Evolutionary conservation across 2,888 invertebrate species (phyloP).

Genomic region (Drosophila neonasuta): DNA sequence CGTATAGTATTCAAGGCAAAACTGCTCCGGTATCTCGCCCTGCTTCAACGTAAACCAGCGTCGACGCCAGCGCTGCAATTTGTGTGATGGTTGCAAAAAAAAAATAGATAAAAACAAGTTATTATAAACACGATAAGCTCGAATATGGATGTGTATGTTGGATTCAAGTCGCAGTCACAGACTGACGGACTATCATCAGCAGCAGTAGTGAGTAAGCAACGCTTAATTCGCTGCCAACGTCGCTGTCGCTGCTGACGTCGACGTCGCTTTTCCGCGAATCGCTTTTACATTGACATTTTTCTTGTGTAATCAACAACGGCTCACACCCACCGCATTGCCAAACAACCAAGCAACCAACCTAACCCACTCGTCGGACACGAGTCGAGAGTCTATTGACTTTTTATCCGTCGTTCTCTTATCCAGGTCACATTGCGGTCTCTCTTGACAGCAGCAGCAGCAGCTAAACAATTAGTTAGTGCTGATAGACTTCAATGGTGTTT

Average conservation of each 20-base stretch:
- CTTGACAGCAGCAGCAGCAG: neutral
- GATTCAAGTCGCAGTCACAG: constrained; percentile 22
- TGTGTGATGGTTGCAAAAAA: too few relatives aligned
- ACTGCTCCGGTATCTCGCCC: constrained; percentile 96
- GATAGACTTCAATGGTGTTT: neutral
- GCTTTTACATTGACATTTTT: constrained; percentile 66
- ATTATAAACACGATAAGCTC: constrained; percentile 29
- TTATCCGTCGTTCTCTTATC: neutral
- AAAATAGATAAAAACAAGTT: constrained; percentile 26
- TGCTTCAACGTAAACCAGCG: constrained; percentile 97
- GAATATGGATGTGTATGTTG: constrained; percentile 16
- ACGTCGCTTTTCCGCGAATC: constrained; percentile 62
- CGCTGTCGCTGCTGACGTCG: constrained; percentile 14
- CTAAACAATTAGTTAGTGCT: constrained; percentile 10
- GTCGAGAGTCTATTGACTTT: constrained; percentile 41
- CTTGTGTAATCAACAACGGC: constrained; percentile 53
- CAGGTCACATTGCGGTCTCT: constrained; percentile 4
- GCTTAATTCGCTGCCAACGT: constrained; percentile 24
- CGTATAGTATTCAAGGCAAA: constrained; percentile 95
- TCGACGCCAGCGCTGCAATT: constrained; percentile 93
- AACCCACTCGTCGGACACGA: neutral
- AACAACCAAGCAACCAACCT: constrained; percentile 22
- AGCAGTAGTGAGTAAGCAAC: constrained; percentile 53
- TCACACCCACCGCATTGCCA: constrained; percentile 48
- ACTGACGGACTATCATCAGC: constrained; percentile 9